A percentile compares a stretch with the other conserved stretches of the same genome.
phyloP scores from a whole-genome alignment of 1,140 invertebrate genomes.

The Rhynchophorus ferrugineus region DNA sequence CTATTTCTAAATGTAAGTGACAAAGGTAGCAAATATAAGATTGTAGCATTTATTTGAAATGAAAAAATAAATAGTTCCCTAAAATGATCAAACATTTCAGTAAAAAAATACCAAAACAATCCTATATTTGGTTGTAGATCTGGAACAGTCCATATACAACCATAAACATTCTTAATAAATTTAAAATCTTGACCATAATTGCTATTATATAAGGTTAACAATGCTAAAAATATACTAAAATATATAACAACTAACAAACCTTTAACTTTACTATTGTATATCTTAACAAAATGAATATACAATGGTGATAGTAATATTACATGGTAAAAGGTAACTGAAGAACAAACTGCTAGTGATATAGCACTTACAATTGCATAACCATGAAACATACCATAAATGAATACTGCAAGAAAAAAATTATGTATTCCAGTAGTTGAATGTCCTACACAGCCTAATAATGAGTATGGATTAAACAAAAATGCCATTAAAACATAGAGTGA shows the following conservation, averaged over 20 bases:
- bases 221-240: slow-evolving; percentile 38
- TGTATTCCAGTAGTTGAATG: slow-evolving; percentile 85
- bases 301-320: slow-evolving; percentile 75
- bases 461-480: slow-evolving; percentile 91
- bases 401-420: slow-evolving; percentile 71
- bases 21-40: slow-evolving; percentile 79
- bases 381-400: slow-evolving; percentile 62
- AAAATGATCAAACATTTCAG: slow-evolving; percentile 99
- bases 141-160: slow-evolving; percentile 66
- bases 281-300: slow-evolving; percentile 25
- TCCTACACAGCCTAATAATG: slow-evolving; percentile 82
- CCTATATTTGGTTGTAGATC: slow-evolving; percentile 96
- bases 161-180: slow-evolving; percentile 31
- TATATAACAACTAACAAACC: slow-evolving; percentile 16
- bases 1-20: slow-evolving; percentile 78
- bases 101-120: slow-evolving; percentile 99
- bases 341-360: slow-evolving; percentile 63
- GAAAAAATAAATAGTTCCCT: slow-evolving; percentile 88
- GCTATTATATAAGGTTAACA: slow-evolving; percentile 27
- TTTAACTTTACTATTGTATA: slow-evolving; percentile 21
- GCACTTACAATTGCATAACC: slow-evolving; percentile 50
- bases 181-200: slow-evolving; percentile 35
- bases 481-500: slow-evolving; percentile 65
- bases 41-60: slow-evolving; percentile 92
- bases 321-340: slow-evolving; percentile 83